Base-by-base conservation (phyloP, 2,113 vertebrate species). In the Athene noctua region DNA sequence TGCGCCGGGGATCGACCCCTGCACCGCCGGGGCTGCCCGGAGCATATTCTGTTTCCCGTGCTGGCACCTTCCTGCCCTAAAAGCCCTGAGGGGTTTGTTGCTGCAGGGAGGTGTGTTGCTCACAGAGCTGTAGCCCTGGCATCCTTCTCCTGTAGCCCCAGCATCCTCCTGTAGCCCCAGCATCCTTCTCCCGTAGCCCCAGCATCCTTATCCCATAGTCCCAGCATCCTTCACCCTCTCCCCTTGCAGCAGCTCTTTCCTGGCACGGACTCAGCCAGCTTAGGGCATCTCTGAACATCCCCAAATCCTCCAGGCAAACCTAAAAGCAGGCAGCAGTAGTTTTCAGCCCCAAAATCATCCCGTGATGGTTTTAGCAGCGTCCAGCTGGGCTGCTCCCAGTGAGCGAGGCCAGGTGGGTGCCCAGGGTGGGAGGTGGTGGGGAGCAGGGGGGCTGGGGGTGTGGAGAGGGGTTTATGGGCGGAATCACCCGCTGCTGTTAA, bases 21-120 rank as follows among this genome's bases (percentile, higher is more conserved):
- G 4, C 0, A 3, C 72, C 0, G 1, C 36, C 1, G 1, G 1
- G 11, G 63, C 34, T 44, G 38, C 62, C 19, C 1, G 3, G 36
- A 49, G 78, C 51, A 9, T 19, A 68, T 34, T 11, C 15, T 0
- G 4, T 44, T 57, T 65, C 80, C 63, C 6, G 2, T 1, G 1
- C 9, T 0, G 0, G 17, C 74, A 17, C 29, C 47, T 83, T 10
- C 1, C 0, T 26, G 52, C 57, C 57, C 70, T 46, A 15, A 59
- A n/a, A 63, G 13, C 40, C 73, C n/a, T 1, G 4, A 13, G 55
- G 85, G 21, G 8, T 7, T 80, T 84, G 30, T 5, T 47, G 34
- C 38, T 61, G 72, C 0, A 1, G 32, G 36, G 14, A 6, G 21
- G 21, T 10, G 3, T n/a, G 61, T 34, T 52, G 66, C 11, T 51